Conservation (phyloP, 2,888 invertebrate genomes). For the Epinotia bilunana region DNA sequence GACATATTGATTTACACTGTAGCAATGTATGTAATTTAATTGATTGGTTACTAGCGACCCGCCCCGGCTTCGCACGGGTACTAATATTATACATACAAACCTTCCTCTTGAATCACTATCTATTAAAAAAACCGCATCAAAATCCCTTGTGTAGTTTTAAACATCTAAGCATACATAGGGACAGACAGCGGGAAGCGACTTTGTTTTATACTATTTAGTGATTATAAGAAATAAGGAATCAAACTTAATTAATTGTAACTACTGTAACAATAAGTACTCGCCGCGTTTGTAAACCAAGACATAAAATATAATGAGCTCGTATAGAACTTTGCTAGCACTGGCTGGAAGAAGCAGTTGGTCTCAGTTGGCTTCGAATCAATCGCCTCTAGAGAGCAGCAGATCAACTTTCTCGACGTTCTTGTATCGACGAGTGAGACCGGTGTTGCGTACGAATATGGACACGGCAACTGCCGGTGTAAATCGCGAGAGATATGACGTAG, state of each 20-base stretch:
- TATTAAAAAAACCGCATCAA: too few species aligned
- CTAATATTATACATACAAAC: too few species aligned
- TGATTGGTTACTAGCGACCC: too few species aligned
- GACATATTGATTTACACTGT: background rate
- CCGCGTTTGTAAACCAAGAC: background rate
- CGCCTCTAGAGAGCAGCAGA: constrained; percentile 70
- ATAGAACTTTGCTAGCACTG: constrained; percentile 48
- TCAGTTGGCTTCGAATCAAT: constrained; percentile 64
- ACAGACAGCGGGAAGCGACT: too few species aligned
- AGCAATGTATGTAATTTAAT: background rate
- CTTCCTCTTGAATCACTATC: too few species aligned
- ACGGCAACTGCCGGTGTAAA: constrained; percentile 19
- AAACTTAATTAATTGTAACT: constrained; percentile 16
- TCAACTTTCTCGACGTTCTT: constrained; percentile 78
- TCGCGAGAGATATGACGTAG: constrained; percentile 30
- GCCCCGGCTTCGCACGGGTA: too few species aligned
- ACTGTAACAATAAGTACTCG: background rate
- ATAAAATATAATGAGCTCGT: constrained; percentile 16
- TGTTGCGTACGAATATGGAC: constrained; percentile 53
- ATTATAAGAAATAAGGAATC: background rate
- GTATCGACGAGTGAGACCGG: constrained; percentile 63
- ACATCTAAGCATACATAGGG: too few species aligned
- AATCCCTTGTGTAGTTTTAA: too few species aligned
- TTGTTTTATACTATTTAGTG: too few species aligned
- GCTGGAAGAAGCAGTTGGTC: constrained; percentile 51